A percentile compares a stretch with the other conserved stretches of the same genome.
Conservation (phyloP, 2,888 invertebrate genomes). For the Limnephilus auricula region DNA sequence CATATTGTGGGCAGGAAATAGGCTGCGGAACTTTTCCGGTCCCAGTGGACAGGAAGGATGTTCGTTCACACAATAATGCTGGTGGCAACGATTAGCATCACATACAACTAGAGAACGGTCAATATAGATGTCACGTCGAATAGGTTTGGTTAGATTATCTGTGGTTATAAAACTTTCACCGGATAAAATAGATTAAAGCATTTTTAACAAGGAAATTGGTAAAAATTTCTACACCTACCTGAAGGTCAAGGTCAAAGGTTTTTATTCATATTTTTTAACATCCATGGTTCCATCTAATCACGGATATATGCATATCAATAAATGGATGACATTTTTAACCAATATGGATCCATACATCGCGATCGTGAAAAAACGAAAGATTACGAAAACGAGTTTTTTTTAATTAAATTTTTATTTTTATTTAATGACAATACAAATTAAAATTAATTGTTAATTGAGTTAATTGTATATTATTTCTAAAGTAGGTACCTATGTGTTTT, state of each 20-base stretch:
- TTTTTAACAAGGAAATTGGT: not conserved
- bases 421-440: no score
- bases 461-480: no score
- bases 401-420: no score
- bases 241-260: not conserved
- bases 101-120: not conserved
- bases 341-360: not conserved
- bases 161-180: no score
- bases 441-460: no score
- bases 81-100: slow-evolving; percentile 10
- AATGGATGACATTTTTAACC: not conserved
- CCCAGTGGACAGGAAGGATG: slow-evolving; percentile 17
- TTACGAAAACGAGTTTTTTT: not conserved
- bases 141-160: not conserved
- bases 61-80: slow-evolving; percentile 11
- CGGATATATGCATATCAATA: not conserved
- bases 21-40: slow-evolving; percentile 44
- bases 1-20: slow-evolving; percentile 43
- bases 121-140: not conserved
- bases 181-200: not conserved
- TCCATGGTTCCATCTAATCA: not conserved
- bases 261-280: not conserved
- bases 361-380: not conserved
- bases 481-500: no score
- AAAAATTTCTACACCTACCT: not conserved